Evolutionary conservation across 2,113 vertebrate genomes (phyloP).

Genomic region (Baryphthengus martii): DNA sequence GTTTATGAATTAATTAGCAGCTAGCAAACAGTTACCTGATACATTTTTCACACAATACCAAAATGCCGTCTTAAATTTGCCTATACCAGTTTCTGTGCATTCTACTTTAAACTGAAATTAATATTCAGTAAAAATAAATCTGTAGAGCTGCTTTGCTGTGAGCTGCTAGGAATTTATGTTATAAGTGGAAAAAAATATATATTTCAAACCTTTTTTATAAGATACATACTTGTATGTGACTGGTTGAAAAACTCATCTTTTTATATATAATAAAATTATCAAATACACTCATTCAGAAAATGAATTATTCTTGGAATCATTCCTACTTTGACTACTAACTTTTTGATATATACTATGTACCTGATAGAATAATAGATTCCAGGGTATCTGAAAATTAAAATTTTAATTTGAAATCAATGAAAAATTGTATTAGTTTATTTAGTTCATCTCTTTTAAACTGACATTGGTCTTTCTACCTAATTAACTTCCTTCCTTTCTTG

Average conservation of each 20-base stretch:
- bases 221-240: not conserved
- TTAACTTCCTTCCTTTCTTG: too few species aligned
- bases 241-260: not conserved
- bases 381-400: not conserved
- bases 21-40: not conserved
- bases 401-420: not conserved
- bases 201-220: not conserved
- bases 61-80: not conserved
- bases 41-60: not conserved
- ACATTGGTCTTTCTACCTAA: too few species aligned
- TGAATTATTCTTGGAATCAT: not conserved
- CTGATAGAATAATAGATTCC: not conserved
- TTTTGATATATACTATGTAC: not conserved
- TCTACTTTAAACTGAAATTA: not conserved
- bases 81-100: not conserved
- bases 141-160: not conserved
- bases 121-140: not conserved
- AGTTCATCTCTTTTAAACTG: not conserved
- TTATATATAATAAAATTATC: not conserved
- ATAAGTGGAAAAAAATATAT: not conserved
- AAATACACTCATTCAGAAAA: not conserved
- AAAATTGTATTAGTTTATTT: not conserved
- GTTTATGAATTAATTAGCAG: not conserved
- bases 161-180: not conserved
- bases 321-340: not conserved